Conservation (phyloP, 2,888 invertebrate genomes). For the Halictus ligatus region DNA sequence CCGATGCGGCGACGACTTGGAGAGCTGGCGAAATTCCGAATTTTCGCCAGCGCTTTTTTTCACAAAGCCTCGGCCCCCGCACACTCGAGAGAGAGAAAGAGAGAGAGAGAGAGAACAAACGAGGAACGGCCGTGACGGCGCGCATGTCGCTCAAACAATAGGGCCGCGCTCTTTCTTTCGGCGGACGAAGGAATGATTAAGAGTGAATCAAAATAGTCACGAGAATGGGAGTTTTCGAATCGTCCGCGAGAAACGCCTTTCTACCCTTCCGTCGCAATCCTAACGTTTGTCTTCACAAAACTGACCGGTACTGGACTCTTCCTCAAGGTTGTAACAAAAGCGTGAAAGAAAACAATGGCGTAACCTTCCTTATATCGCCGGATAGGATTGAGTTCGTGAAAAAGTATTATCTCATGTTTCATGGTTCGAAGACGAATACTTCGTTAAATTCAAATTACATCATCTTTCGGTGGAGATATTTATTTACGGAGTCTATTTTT, state of each 20-base stretch:
- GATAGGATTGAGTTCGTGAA: too few species aligned
- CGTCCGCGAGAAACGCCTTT: background rate
- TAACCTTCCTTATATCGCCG: too few species aligned
- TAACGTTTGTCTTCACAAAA: too few species aligned
- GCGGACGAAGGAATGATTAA: constrained; percentile 32
- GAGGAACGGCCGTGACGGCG: constrained; percentile 5
- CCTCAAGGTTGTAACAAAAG: background rate
- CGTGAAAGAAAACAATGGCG: background rate
- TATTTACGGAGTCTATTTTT: too few species aligned
- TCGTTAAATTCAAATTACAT: too few species aligned
- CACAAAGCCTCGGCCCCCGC: constrained; percentile 12
- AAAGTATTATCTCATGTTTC: too few species aligned
- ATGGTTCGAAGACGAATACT: too few species aligned
- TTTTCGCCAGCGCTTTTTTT: constrained; percentile 55
- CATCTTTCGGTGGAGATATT: too few species aligned
- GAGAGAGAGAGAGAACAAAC: constrained; percentile 11
- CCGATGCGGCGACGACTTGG: constrained; percentile 43
- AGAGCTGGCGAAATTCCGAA: constrained; percentile 55
- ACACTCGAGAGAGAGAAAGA: constrained; percentile 25
- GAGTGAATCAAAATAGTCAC: constrained; percentile 37
- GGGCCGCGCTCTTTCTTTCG: constrained; percentile 27
- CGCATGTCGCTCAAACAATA: constrained; percentile 50
- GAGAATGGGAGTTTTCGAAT: background rate
- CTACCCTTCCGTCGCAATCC: background rate
- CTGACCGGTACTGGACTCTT: too few species aligned